These are phyloP conservation scores for Mus pahari DNA, from an alignment of 2,113 vertebrate genomes.

Conservation along the genomic window DNA sequence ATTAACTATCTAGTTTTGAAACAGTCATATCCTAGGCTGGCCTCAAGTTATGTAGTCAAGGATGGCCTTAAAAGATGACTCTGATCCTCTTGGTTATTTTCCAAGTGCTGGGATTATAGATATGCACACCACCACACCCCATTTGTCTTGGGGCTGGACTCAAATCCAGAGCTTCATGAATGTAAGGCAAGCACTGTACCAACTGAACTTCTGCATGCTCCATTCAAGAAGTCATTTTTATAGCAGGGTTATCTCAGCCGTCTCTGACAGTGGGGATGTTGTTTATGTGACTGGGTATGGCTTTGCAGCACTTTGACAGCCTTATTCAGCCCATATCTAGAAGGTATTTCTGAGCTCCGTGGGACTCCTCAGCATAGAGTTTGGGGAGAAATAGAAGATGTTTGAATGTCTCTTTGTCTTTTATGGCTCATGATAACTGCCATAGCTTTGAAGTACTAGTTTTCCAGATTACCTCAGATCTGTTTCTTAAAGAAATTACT, in stretches of 20 bases:
- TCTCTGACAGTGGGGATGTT: not conserved
- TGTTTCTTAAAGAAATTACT: not conserved
- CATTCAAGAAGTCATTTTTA: not conserved
- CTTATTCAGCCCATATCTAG: not conserved
- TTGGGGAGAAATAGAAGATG: not conserved
- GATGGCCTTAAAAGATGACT: not conserved
- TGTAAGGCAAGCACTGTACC: not conserved
- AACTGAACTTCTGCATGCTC: not conserved
- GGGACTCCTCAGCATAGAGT: not conserved
- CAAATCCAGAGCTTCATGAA: not conserved
- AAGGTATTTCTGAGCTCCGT: not conserved
- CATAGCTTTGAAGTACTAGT: not conserved
- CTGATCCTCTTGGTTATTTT: not conserved
- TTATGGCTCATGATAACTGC: not conserved
- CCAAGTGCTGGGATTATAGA: not conserved
- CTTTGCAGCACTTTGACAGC: rapidly evolving
- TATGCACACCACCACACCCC: too few species aligned
- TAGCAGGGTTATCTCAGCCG: not conserved
- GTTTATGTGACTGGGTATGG: not conserved
- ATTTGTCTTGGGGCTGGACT: not conserved
- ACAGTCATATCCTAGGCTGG: not conserved
- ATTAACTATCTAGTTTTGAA: not conserved
- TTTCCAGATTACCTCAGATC: not conserved
- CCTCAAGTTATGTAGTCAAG: not conserved
- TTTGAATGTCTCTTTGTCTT: too few species aligned